A percentile compares a stretch with the other conserved stretches of the same genome.
phyloP scores from a whole-genome alignment of 2,888 invertebrate species.

The Mayetiola destructor region DNA sequence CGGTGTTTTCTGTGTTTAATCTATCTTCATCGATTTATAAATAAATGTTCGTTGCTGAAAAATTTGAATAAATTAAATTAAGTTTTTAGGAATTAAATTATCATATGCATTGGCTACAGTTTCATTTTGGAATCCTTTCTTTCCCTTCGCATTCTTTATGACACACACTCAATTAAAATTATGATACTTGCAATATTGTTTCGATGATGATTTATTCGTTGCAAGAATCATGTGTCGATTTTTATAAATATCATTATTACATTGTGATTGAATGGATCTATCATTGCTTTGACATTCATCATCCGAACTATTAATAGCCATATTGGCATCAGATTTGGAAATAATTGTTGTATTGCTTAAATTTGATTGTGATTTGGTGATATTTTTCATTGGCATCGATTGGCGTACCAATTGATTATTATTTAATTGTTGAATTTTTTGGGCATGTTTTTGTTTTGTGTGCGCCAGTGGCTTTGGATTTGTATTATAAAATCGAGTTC shows the following conservation, averaged over 20 bases:
- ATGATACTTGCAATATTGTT: background rate
- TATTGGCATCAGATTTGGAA: background rate
- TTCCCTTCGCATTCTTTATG: too few species aligned
- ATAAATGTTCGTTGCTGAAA: too few species aligned
- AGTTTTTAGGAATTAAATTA: too few species aligned
- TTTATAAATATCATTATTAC: conserved; percentile 2
- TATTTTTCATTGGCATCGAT: conserved; percentile 9
- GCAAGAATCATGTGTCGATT: conserved; percentile 8
- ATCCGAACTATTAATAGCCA: background rate
- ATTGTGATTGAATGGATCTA: conserved; percentile 1
- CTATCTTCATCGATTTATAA: too few species aligned
- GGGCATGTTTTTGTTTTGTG: background rate
- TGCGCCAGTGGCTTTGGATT: background rate
- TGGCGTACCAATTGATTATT: background rate
- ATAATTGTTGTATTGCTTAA: conserved; percentile 8
- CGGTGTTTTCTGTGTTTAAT: too few species aligned
- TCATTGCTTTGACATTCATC: background rate
- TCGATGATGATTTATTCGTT: background rate
- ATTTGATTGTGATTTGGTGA: conserved; percentile 3
- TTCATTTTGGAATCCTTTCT: too few species aligned
- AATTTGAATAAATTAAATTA: too few species aligned
- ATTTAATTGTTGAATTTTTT: background rate
- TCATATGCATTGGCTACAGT: too few species aligned
- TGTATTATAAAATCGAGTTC: background rate
- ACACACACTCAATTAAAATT: background rate